A percentile compares a stretch with the other conserved stretches of the same genome.
These are phyloP conservation scores for Diarsia brunnea DNA, from an alignment of 2,888 invertebrate species.

Conservation along the genomic window DNA sequence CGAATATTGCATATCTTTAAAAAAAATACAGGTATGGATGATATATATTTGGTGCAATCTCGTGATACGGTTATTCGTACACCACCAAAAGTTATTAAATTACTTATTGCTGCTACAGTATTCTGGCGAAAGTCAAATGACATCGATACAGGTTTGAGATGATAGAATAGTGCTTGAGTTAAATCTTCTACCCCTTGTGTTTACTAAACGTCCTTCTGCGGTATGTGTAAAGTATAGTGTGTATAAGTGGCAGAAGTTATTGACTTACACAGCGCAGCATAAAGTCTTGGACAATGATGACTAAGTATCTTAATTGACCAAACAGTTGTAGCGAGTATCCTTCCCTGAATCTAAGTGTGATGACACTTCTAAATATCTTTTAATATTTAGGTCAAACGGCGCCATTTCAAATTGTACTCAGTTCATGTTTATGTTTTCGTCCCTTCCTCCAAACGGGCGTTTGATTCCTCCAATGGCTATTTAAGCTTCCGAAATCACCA, in stretches of 20 bases:
- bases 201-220: neutral
- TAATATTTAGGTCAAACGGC: constrained; percentile 56
- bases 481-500: constrained; percentile 60
- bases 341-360: constrained; percentile 36
- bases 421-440: constrained; percentile 56
- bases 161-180: neutral
- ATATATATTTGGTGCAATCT: constrained; percentile 15
- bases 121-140: neutral
- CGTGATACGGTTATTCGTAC: neutral
- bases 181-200: neutral
- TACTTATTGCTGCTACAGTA: neutral
- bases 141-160: neutral
- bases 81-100: neutral
- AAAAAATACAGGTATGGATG: constrained; percentile 20
- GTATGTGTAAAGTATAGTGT: too few species aligned
- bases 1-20: constrained; percentile 44
- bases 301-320: constrained; percentile 14
- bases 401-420: constrained; percentile 54
- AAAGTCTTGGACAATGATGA: neutral
- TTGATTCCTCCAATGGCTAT: constrained; percentile 57
- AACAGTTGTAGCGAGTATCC: constrained; percentile 10
- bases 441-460: constrained; percentile 41
- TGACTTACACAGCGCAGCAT: neutral
- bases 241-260: too few species aligned
- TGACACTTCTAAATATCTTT: constrained; percentile 51